These are phyloP conservation scores for Parnassius mnemosyne DNA, from an alignment of 2,888 invertebrate genomes.

Conservation along the genomic window DNA sequence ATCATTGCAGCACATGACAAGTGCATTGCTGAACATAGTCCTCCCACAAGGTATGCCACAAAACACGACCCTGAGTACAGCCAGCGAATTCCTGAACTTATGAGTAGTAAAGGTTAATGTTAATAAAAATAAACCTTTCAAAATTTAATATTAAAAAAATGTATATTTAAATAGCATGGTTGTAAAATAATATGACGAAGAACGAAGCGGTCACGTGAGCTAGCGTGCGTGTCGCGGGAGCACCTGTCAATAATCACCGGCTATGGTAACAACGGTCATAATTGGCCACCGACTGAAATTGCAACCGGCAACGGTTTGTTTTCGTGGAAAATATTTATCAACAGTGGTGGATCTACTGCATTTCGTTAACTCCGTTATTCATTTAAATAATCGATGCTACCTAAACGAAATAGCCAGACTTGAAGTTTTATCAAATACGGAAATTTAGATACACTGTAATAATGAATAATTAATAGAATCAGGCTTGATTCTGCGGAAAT, in stretches of 20 bases:
- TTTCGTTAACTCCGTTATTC: constrained; percentile 7
- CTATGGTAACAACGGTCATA: constrained; percentile 50
- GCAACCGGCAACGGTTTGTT: constrained; percentile 35
- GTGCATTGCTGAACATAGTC: too few relatives aligned
- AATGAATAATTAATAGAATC: too few relatives aligned
- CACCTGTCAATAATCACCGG: constrained; percentile 65
- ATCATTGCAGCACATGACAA: too few relatives aligned
- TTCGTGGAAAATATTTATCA: constrained; percentile 29
- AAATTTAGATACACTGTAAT: neutral
- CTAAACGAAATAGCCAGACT: neutral
- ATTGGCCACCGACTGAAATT: constrained; percentile 53
- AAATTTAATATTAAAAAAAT: constrained; percentile 35
- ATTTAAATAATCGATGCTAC: constrained; percentile 9
- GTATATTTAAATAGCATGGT: constrained; percentile 51
- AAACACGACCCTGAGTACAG: too few relatives aligned
- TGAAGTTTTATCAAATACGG: neutral
- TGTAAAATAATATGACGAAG: constrained; percentile 39
- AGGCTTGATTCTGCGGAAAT: too few relatives aligned
- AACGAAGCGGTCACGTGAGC: constrained; percentile 52
- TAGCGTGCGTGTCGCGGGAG: constrained; percentile 55
- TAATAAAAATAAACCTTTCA: constrained; percentile 7
- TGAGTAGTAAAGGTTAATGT: neutral
- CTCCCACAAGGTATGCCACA: too few relatives aligned
- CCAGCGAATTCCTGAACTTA: too few relatives aligned
- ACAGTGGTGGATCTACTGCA: constrained; percentile 11